Base-by-base conservation (phyloP, 2,888 invertebrate genomes). In the Leptothorax acervorum region DNA sequence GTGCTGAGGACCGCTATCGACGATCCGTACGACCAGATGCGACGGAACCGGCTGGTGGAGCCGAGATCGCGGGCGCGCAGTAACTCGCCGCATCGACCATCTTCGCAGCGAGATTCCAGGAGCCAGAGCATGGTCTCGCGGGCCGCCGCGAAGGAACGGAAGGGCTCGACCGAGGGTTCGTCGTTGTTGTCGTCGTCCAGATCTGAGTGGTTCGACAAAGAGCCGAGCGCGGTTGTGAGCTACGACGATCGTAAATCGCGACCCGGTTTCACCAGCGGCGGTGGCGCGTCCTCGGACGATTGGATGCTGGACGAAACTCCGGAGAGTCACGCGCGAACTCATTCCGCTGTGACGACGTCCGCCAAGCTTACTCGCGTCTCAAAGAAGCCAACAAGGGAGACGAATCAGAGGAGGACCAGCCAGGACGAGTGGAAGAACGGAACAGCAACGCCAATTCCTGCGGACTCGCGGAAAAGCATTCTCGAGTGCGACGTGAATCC, bases 401-500 rank as follows among this genome's bases (percentile, higher is more conserved):
- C 15, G 28, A 57, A 18, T 28, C 84, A 70, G 62, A 45, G 57
- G 74, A 86, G 76, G 8, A 62, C 2, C 39, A 73, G 42, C 45
- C 86, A 85, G 11, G 85, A 88, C 6, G 81, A 85, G 0, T 86
- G 87, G 87, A 88, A 85, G 23, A 83, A 87, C 15, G 74, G 83
- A 0, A 48, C 82, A 23, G 39, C 85, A 45, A 76, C 63, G n/a
- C 42, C 65, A 31, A 9, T 55, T 23, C n/a, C 42, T 6, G 35
- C 62, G 9, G 91, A 91, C 18, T 88, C 83, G 31, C 78, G 91
- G 3, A 97, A 96, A 88, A 98, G 98, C 28, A 98, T 98, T 88
- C 95, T 98, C 62, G 97, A 97, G 91, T 98, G 98, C 95, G 97
- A 97, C 94, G 97, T 98, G 60, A 98, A 98, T 95, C 98, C 98